Percentiles rank a stretch among this genome's conserved stretches.
Conservation (phyloP, 2,797 vertebrate species). For the Astyanax mexicanus region DNA sequence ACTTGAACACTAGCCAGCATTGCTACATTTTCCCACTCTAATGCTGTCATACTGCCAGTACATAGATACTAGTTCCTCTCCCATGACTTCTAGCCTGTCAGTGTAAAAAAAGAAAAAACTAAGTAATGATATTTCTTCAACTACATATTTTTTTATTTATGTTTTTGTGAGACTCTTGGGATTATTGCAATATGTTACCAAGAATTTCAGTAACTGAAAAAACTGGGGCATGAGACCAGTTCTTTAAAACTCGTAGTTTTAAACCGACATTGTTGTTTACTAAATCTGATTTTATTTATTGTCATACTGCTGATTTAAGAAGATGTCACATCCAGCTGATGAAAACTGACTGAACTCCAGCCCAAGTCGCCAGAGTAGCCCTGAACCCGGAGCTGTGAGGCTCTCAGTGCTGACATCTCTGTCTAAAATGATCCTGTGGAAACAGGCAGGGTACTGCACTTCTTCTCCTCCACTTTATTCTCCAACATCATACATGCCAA, state of each 20-base stretch:
- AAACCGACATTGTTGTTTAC: neutral
- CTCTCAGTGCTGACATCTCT: conserved; percentile 22
- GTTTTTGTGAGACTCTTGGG: too few relatives aligned
- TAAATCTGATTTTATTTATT: neutral
- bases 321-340: neutral
- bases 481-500: conserved; percentile 19
- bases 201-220: neutral
- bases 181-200: neutral
- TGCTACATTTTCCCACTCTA: too few relatives aligned
- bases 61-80: too few relatives aligned
- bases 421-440: conserved; percentile 4
- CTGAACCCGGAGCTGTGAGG: neutral
- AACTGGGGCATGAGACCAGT: neutral
- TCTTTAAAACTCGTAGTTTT: neutral
- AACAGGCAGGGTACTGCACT: conserved; percentile 15
- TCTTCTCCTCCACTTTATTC: conserved; percentile 1
- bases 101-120: too few relatives aligned
- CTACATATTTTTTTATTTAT: too few relatives aligned
- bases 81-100: too few relatives aligned
- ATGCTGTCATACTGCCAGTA: too few relatives aligned
- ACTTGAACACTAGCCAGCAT: too few relatives aligned
- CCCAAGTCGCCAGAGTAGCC: neutral
- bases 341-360: neutral
- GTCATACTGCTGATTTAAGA: neutral
- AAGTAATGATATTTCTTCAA: too few relatives aligned